Evolutionary conservation across 2,797 vertebrate species (phyloP).

Genomic region (Masticophis lateralis): DNA sequence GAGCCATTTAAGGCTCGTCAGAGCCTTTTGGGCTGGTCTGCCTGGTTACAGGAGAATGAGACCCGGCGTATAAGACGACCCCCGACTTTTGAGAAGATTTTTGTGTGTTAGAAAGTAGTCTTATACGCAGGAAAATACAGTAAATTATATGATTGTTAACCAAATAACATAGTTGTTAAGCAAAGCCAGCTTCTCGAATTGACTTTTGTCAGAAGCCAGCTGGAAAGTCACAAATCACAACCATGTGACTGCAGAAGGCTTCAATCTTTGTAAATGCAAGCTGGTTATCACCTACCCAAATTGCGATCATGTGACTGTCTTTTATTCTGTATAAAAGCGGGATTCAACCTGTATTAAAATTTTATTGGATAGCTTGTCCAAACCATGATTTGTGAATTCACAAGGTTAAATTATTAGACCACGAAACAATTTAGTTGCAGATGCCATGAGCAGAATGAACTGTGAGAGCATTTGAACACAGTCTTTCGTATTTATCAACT

Average conservation of each 20-base stretch:
- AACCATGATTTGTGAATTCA: neutral
- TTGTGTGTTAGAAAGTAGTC: too few species aligned
- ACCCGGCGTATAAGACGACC: too few species aligned
- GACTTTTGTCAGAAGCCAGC: too few species aligned
- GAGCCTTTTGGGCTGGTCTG: too few species aligned
- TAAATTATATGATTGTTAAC: neutral
- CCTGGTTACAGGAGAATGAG: too few species aligned
- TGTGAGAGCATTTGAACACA: neutral
- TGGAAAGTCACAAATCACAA: neutral
- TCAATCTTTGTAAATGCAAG: neutral
- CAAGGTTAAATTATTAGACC: neutral
- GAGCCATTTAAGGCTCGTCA: too few species aligned
- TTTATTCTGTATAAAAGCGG: neutral
- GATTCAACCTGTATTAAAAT: neutral
- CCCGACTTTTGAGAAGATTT: too few species aligned
- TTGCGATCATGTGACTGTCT: neutral
- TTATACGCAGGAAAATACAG: too few species aligned
- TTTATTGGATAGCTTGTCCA: neutral
- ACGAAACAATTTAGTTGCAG: neutral
- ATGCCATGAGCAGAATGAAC: neutral
- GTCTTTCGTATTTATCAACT: neutral
- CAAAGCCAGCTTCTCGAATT: neutral
- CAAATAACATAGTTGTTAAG: neutral
- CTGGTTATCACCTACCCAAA: neutral
- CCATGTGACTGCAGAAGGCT: neutral